Evolutionary conservation across 2,797 vertebrate species (phyloP).

Genomic region (Dallia pectoralis): DNA sequence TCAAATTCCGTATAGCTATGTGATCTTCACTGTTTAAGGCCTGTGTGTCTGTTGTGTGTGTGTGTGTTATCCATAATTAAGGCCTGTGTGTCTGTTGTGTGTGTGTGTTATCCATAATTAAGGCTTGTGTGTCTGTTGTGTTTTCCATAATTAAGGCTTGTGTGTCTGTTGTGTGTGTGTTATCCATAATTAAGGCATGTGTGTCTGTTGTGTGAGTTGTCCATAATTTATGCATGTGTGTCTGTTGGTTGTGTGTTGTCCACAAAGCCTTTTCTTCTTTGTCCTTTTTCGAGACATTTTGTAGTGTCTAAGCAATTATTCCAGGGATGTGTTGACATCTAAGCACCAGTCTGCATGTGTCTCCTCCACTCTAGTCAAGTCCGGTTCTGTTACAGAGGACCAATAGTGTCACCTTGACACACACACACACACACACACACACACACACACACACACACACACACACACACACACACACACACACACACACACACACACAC

Average conservation of each 20-base stretch:
- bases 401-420: constrained; percentile 20
- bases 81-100: not conserved
- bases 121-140: too few species aligned
- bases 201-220: not conserved
- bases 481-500: not conserved
- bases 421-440: too few species aligned
- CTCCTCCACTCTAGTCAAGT: constrained; percentile 8
- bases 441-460: not conserved
- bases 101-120: too few species aligned
- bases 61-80: not conserved
- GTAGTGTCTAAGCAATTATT: constrained; percentile 3
- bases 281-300: not conserved
- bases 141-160: too few species aligned
- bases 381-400: constrained; percentile 8
- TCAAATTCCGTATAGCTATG: not conserved
- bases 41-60: not conserved
- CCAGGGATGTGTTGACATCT: not conserved
- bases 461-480: not conserved
- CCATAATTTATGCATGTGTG: too few species aligned
- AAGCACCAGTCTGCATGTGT: not conserved
- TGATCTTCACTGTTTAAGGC: too few species aligned
- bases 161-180: not conserved
- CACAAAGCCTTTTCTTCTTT: not conserved
- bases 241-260: not conserved
- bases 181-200: not conserved